Percentiles rank a stretch among this genome's conserved stretches.
These are phyloP conservation scores for Pecten maximus DNA, from an alignment of 2,888 invertebrate species.

Conservation along the genomic window DNA sequence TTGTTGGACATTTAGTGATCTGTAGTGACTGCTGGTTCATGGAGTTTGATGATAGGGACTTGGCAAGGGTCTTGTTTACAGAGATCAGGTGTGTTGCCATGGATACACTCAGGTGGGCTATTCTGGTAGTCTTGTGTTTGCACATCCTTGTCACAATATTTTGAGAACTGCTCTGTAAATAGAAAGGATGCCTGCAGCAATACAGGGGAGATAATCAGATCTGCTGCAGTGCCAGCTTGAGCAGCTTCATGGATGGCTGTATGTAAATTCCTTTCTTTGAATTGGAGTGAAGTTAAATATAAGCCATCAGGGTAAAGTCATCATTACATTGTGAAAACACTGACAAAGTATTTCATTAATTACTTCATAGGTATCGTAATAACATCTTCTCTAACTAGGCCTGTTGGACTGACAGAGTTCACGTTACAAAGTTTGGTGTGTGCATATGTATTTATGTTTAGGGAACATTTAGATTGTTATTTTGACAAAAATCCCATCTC, in stretches of 20 bases:
- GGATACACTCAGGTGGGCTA: conserved; percentile 4
- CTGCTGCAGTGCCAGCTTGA: background rate
- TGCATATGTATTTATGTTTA: background rate
- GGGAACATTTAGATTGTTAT: conserved; percentile 18
- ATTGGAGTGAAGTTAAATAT: background rate
- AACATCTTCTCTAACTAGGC: background rate
- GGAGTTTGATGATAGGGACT: background rate
- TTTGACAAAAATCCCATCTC: conserved; percentile 6
- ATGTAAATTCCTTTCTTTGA: background rate
- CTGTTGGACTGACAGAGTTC: background rate
- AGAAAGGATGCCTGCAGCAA: background rate
- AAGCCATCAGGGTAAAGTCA: background rate
- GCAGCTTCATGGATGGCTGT: background rate
- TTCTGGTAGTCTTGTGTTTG: conserved; percentile 18
- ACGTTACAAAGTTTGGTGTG: background rate
- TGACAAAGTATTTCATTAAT: background rate
- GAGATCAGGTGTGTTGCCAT: background rate
- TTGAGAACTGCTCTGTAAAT: conserved; percentile 32
- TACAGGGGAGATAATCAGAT: background rate
- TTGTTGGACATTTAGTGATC: background rate
- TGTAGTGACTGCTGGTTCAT: background rate
- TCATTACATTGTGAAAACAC: background rate
- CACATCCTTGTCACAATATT: conserved; percentile 26
- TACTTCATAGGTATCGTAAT: background rate
- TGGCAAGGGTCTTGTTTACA: background rate